phyloP scores from a whole-genome alignment of 2,113 vertebrate species.

The Colius striatus region DNA sequence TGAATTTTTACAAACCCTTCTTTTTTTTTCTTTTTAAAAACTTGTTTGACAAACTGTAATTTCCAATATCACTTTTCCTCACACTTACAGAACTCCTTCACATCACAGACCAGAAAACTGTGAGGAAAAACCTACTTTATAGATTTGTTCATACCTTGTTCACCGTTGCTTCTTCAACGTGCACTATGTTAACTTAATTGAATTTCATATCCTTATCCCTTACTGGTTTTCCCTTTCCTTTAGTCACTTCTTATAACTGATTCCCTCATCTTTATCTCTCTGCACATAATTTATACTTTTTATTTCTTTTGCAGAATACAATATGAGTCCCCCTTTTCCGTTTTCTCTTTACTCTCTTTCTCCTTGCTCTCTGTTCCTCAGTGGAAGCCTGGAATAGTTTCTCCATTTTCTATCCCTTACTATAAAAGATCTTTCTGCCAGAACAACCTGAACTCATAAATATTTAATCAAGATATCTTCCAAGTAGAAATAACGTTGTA shows the following conservation, averaged over 20 bases:
- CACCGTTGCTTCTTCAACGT: background rate
- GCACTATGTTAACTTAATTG: background rate
- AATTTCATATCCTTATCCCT: background rate
- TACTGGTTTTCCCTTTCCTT: background rate
- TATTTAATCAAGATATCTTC: background rate
- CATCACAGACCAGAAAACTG: background rate
- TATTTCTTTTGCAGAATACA: background rate
- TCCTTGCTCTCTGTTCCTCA: background rate
- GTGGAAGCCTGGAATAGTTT: background rate
- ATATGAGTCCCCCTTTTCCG: rapidly evolving
- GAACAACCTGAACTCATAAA: background rate
- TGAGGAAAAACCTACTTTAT: background rate
- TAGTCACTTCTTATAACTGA: background rate
- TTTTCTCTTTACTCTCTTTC: background rate
- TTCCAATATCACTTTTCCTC: background rate
- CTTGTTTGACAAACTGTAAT: background rate
- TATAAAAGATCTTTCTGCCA: background rate
- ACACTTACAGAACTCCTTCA: background rate
- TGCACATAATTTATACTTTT: background rate
- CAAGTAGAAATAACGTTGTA: background rate
- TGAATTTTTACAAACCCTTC: background rate
- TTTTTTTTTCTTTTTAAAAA: background rate
- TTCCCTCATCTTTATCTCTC: background rate
- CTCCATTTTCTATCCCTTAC: background rate
- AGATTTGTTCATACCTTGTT: background rate